A percentile compares a stretch with the other conserved stretches of the same genome.
phyloP scores from a whole-genome alignment of 2,888 invertebrate species.

The Sesia bembeciformis region DNA sequence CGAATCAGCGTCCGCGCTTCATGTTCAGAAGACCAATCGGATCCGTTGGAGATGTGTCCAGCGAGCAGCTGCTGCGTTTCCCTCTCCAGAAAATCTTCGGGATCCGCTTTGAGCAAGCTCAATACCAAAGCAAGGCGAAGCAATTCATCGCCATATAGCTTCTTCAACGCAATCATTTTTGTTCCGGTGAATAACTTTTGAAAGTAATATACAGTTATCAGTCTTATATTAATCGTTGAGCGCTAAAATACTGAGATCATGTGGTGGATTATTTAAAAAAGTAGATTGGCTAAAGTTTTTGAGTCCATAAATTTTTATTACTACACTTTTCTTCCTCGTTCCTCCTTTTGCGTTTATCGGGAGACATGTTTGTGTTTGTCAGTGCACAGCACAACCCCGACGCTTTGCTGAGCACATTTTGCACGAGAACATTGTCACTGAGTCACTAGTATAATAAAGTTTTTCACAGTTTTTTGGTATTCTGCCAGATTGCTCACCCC shows the following conservation, averaged over 20 bases:
- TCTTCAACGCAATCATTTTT: slow-evolving; percentile 86
- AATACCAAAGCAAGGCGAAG: slow-evolving; percentile 86
- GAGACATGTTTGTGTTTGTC: slow-evolving; percentile 28
- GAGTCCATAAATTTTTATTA: slow-evolving; percentile 26
- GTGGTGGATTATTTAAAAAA: slow-evolving; percentile 4
- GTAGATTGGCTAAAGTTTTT: slow-evolving; percentile 14
- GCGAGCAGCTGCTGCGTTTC: slow-evolving; percentile 66
- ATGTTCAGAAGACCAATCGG: slow-evolving; percentile 78
- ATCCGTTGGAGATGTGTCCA: slow-evolving; percentile 77
- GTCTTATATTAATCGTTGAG: slow-evolving; percentile 34
- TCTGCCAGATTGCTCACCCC: slow-evolving; percentile 18
- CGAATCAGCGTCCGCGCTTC: slow-evolving; percentile 72
- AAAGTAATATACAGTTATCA: slow-evolving; percentile 8
- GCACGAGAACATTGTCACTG: slow-evolving; percentile 32
- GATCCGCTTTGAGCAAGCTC: slow-evolving; percentile 85
- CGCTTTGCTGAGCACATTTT: background rate
- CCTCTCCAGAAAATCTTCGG: slow-evolving; percentile 79
- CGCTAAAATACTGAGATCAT: slow-evolving; percentile 61
- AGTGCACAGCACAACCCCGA: background rate
- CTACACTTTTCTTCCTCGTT: slow-evolving; percentile 22
- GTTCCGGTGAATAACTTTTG: slow-evolving; percentile 1
- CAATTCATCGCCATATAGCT: slow-evolving; percentile 87
- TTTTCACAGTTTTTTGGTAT: slow-evolving; percentile 18
- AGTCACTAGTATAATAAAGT: slow-evolving; percentile 26
- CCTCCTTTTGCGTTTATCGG: slow-evolving; percentile 61